A percentile compares a stretch with the other conserved stretches of the same genome.
Evolutionary conservation across 2,888 invertebrate genomes (phyloP).

Genomic region (Agrochola lychnidis): DNA sequence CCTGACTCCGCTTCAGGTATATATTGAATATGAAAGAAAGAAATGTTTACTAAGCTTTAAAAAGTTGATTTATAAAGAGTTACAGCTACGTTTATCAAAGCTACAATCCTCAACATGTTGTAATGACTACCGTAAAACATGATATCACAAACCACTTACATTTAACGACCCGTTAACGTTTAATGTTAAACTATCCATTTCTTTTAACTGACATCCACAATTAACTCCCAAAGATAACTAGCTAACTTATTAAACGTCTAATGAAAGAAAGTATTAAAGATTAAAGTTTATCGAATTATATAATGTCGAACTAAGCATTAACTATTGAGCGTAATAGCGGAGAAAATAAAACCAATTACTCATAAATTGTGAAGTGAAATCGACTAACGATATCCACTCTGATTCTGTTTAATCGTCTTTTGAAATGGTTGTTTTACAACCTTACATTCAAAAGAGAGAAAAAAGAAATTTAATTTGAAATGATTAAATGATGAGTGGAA

Average conservation of each 20-base stretch:
- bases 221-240: constrained; percentile 44
- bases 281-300: constrained; percentile 55
- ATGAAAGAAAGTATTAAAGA: constrained; percentile 54
- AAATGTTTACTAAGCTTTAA: constrained; percentile 2
- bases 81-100: constrained; percentile 24
- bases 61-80: constrained; percentile 4
- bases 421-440: constrained; percentile 28
- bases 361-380: constrained; percentile 66
- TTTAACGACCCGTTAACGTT: constrained; percentile 21
- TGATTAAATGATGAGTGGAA: constrained; percentile 1
- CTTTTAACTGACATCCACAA: constrained; percentile 28
- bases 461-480: constrained; percentile 1
- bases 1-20: too few species aligned
- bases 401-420: constrained; percentile 28
- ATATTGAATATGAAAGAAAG: not conserved
- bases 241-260: constrained; percentile 12
- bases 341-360: constrained; percentile 64
- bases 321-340: constrained; percentile 54
- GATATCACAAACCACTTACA: constrained; percentile 17
- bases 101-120: constrained; percentile 14
- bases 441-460: constrained; percentile 13
- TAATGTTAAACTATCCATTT: constrained; percentile 19
- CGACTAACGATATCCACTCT: constrained; percentile 40
- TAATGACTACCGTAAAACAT: constrained; percentile 21
- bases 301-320: constrained; percentile 47